A percentile compares a stretch with the other conserved stretches of the same genome.
These are phyloP conservation scores for Grapholita molesta DNA, from an alignment of 1,140 invertebrate species.

Conservation along the genomic window DNA sequence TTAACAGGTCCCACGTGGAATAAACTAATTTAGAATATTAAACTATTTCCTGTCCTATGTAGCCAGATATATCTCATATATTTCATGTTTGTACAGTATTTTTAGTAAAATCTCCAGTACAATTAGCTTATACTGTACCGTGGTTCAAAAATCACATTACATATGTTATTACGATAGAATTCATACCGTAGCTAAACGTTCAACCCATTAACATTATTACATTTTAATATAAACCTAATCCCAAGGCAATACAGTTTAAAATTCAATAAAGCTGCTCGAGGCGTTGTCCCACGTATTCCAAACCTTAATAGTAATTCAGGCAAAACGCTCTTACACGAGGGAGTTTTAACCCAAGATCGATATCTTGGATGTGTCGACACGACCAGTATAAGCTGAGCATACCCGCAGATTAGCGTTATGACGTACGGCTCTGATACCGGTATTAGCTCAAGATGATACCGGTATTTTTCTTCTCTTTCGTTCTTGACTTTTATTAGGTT, in stretches of 20 bases:
- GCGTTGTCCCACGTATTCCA: not conserved
- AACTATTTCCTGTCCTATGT: no score
- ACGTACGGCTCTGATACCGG: no score
- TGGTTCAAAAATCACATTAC: not conserved
- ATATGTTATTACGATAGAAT: not conserved
- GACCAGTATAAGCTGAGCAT: not conserved
- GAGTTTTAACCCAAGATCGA: conserved; percentile 6
- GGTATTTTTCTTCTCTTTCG: no score
- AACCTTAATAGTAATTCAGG: not conserved
- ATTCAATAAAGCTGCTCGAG: not conserved
- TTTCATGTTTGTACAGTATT: no score
- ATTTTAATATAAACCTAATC: not conserved
- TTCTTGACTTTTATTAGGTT: no score
- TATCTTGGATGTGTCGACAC: not conserved
- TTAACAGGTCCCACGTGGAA: no score
- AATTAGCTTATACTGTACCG: not conserved
- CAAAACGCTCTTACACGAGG: not conserved
- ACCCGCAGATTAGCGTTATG: not conserved
- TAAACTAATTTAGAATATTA: no score
- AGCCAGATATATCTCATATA: not conserved
- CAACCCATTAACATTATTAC: not conserved
- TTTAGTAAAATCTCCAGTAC: no score
- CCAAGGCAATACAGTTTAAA: not conserved
- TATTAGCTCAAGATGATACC: no score
- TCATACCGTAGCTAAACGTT: not conserved